Evolutionary conservation across 2,888 invertebrate species (phyloP), one percentile per base, ranked within the genome.

Genomic region (Sminthurinus aureus): DNA sequence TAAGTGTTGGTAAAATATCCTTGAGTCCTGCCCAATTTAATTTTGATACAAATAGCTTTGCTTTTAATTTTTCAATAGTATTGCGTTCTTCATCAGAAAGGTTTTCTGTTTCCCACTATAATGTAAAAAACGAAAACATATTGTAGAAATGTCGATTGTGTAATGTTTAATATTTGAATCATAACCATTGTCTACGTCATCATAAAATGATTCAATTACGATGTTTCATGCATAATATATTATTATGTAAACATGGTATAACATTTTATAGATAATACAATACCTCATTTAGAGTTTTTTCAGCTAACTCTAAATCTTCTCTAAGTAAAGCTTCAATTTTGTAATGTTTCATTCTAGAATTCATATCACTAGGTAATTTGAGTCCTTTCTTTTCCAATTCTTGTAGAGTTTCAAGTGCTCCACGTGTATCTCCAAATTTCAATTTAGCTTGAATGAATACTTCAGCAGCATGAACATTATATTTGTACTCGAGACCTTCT

Each of bases 351-450:
- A 76, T 24, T 15, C 50, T 66, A 3, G 64, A 51, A 4, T 13
- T 12, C 1, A 50, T 24, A 12, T 50, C 66, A 38, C 18, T 1
- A 22, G 73, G 22, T 11, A 76, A 8, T 76, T 75, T 24, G 20
- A 76, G 75, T 82, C 9, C 66, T 20, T 76, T 74, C 50, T 67
- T 75, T 20, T n/a, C 52, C 8, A 24, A 75, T 9, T 82, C 82
- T 75, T 76, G 66, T n/a, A 82, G 26, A n/a, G 22, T 67, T 76
- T 82, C 82, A 15, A 76, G n/a, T 8, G 82, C 84, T n/a, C 83
- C 82, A 15, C 58, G 50, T 84, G 82, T 87, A 83, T 88, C 87
- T n/a, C 88, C 87, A 80, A 86, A 85, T 64, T 85, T 85, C 13
- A 88, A 52, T 77, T 86, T 85, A 6, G 85, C 84, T 20, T 81